Conservation (phyloP, 1,140 invertebrate genomes). For the Heliconius hewitsoni region DNA sequence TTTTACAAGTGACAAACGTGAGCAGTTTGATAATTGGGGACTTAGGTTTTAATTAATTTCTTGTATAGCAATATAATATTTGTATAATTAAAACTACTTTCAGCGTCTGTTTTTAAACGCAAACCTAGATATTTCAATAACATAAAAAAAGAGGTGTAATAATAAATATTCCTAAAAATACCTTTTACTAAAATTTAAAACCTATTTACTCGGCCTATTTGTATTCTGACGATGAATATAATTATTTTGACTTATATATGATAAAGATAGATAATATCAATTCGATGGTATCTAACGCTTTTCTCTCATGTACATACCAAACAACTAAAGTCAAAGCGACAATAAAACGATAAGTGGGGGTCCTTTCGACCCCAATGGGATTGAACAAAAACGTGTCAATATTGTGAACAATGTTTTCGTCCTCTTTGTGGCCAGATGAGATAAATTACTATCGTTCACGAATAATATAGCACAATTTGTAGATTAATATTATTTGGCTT, state of each 20-base stretch:
- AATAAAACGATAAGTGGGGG: slow-evolving; percentile 71
- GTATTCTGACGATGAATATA: not conserved
- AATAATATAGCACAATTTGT: slow-evolving; percentile 75
- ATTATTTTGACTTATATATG: not conserved
- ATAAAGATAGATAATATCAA: too few relatives aligned
- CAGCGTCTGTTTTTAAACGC: too few relatives aligned
- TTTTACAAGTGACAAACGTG: slow-evolving; percentile 34
- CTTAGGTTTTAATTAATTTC: not conserved
- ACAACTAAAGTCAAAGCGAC: slow-evolving; percentile 53
- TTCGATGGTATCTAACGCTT: slow-evolving; percentile 2
- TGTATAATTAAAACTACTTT: too few relatives aligned
- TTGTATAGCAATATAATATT: too few relatives aligned
- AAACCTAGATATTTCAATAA: too few relatives aligned
- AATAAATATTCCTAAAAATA: too few relatives aligned
- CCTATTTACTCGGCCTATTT: too few relatives aligned
- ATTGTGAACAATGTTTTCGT: slow-evolving; percentile 75
- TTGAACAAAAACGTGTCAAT: slow-evolving; percentile 77
- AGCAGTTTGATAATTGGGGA: slow-evolving; percentile 27
- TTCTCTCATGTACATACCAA: slow-evolving; percentile 30
- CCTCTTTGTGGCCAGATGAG: slow-evolving; percentile 70
- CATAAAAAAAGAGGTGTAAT: too few relatives aligned
- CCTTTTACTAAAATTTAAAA: too few relatives aligned
- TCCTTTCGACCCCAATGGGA: slow-evolving; percentile 54
- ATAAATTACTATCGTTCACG: slow-evolving; percentile 73
- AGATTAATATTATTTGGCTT: slow-evolving; percentile 53